A percentile compares a stretch with the other conserved stretches of the same genome.
phyloP scores from a whole-genome alignment of 1,140 invertebrate species.

The Heliconius eleuchia region DNA sequence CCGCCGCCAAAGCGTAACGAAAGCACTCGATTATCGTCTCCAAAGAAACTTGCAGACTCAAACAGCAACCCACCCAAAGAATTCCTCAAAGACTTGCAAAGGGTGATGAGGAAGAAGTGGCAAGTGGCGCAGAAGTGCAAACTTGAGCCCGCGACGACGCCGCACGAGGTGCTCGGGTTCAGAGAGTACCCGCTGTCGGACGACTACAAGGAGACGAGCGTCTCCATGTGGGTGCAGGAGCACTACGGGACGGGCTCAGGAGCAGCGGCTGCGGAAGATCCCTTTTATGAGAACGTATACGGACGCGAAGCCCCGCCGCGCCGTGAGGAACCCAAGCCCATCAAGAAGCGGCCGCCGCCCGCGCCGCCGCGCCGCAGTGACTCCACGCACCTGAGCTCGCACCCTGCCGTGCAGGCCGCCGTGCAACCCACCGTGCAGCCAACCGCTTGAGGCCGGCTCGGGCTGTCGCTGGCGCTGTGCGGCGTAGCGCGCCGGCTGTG shows the following conservation, averaged over 20 bases:
- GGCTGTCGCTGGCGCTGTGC: conserved; percentile 44
- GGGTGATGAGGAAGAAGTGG: conserved; percentile 97
- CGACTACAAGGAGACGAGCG: conserved; percentile 90
- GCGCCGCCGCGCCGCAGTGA: conserved; percentile 72
- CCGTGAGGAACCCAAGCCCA: conserved; percentile 63
- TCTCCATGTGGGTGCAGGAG: conserved; percentile 94
- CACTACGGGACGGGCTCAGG: conserved; percentile 86
- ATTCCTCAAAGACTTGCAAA: conserved; percentile 92
- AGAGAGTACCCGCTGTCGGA: conserved; percentile 87
- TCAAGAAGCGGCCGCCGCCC: conserved; percentile 69
- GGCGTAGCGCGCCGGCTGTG: conserved; percentile 31
- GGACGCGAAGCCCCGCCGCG: conserved; percentile 49
- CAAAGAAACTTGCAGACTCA: conserved; percentile 87
- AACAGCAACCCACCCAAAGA: conserved; percentile 89
- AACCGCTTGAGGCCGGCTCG: conserved; percentile 45
- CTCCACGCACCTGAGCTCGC: conserved; percentile 64
- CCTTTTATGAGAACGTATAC: conserved; percentile 71
- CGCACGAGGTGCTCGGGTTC: conserved; percentile 95
- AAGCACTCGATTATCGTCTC: conserved; percentile 86
- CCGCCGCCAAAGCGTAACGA: conserved; percentile 87
- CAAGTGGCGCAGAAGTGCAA: conserved; percentile 96
- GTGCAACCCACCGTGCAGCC: conserved; percentile 39
- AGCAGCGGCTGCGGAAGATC: conserved; percentile 53
- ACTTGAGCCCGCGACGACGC: conserved; percentile 90
- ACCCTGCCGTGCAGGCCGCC: conserved; percentile 33